A percentile compares a stretch with the other conserved stretches of the same genome.
Evolutionary conservation across 2,888 invertebrate genomes (phyloP).

Genomic region (Rotaria sp.): DNA sequence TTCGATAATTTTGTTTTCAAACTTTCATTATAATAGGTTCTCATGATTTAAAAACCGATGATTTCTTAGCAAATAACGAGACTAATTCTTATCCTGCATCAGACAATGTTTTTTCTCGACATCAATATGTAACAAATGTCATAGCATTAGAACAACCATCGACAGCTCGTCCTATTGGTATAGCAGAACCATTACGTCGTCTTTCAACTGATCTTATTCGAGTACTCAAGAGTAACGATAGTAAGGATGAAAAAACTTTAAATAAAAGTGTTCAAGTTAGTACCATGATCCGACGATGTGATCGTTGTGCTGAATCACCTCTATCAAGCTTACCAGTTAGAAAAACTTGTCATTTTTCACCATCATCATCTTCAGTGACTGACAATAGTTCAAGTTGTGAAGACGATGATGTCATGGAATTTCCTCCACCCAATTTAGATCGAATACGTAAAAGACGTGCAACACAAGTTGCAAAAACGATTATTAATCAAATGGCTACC

Average conservation of each 20-base stretch:
- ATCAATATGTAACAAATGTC: background rate
- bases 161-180: background rate
- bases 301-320: background rate
- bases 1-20: background rate
- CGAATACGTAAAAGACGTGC: background rate
- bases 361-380: background rate
- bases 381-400: background rate
- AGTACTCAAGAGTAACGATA: background rate
- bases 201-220: background rate
- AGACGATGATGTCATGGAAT: background rate
- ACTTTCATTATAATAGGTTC: background rate
- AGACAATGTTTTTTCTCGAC: no score
- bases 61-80: background rate
- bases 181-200: constrained; percentile 18
- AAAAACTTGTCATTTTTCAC: background rate
- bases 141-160: background rate
- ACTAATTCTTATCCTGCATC: background rate
- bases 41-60: background rate
- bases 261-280: constrained; percentile 7
- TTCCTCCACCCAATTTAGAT: background rate
- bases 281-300: background rate
- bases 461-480: constrained; percentile 3
- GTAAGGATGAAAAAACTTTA: background rate
- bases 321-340: background rate
- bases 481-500: constrained; percentile 13